phyloP scores from a whole-genome alignment of 2,797 vertebrate species.

The Trichosurus vulpecula region DNA sequence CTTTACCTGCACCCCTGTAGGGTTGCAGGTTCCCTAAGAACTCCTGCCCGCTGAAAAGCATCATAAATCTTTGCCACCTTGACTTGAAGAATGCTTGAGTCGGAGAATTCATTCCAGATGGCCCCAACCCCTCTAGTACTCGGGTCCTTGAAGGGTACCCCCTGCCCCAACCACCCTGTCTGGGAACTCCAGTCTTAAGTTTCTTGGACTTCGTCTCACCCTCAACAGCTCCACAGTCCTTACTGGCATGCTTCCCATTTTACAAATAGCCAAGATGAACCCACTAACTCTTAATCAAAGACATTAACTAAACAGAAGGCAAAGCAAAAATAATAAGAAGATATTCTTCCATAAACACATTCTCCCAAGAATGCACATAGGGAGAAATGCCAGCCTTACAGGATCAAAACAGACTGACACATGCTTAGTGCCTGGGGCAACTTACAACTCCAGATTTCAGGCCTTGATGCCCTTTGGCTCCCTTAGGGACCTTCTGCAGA shows the following conservation, averaged over 20 bases:
- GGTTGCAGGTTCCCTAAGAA: too few species aligned
- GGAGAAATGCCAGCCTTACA: neutral
- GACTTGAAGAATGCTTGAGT: too few species aligned
- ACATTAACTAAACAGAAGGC: neutral
- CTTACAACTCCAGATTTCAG: neutral
- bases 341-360: neutral
- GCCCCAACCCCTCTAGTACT: too few species aligned
- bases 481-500: neutral
- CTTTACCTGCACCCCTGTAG: too few species aligned
- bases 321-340: neutral
- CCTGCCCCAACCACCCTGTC: too few species aligned
- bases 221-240: neutral
- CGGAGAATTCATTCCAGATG: too few species aligned
- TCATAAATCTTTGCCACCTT: too few species aligned
- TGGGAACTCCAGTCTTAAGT: too few species aligned
- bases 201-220: too few species aligned
- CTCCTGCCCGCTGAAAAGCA: too few species aligned
- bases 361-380: neutral
- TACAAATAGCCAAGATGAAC: neutral
- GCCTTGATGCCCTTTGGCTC: neutral
- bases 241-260: neutral
- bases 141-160: too few species aligned
- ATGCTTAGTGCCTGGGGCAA: neutral
- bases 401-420: neutral
- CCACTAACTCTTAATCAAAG: neutral